Base-by-base conservation (phyloP, 2,888 invertebrate genomes). In the Aspidiotus destructor region DNA sequence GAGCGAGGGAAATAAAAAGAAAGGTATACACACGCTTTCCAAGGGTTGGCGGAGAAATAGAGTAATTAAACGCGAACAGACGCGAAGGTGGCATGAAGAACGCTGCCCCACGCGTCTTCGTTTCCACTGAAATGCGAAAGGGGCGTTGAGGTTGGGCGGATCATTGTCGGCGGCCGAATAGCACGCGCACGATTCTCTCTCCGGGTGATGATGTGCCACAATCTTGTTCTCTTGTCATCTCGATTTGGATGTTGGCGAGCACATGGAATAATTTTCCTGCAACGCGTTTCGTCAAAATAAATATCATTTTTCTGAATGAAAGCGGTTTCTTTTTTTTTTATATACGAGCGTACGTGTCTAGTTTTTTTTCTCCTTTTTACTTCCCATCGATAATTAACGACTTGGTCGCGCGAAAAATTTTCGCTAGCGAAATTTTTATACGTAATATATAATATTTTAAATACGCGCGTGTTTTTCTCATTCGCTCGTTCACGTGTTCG, bases 171-270 rank as follows among this genome's bases (percentile, higher is more conserved):
- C 48, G 48, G 62, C 52, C 52, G 41, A 15, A 58, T 58, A 65
- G 65, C 65, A 65, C 65, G 65, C 65, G 65, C 65, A 55, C 58
- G 65, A 48, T 57, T 58, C 65, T 65, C 65, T 64, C 64, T 65
- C 65, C 48, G 65, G 65, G 65, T 58, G 58, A 65, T 16, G 17
- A 40, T 16, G 65, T 58, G 65, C 65, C 65, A 57, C 65, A 65
- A 65, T 65, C 57, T 65, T 58, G 57, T 65, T 65, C 65, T 65
- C 65, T 42, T 65, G 65, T 65, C 65, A 65, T 65, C 65, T 65
- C 65, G 63, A 65, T 65, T 65, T 65, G 65, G 65, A 65, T 65
- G 65, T 58, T 48, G 48, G n/a, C 10, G 48, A 28, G 28, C 28
- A 28, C 28, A 28, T 28, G 28, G 28, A 28, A 28, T 28, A 28